Evolutionary conservation across 1,140 invertebrate genomes (phyloP).

Genomic region (Dreissena rostriformis): DNA sequence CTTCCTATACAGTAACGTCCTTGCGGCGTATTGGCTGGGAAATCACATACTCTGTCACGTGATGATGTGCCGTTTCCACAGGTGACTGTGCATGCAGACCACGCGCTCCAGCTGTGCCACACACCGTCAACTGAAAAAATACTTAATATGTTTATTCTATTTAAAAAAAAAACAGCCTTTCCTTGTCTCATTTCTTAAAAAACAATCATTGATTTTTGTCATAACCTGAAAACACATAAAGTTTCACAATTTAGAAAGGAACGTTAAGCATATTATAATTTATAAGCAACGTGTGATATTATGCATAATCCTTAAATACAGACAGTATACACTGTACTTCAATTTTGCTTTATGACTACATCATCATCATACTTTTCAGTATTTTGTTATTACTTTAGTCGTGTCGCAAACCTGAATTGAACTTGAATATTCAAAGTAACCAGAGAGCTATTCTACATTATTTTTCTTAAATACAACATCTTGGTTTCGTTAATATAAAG

Average conservation of each 20-base stretch:
- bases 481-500: no score
- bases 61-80: slow-evolving; percentile 64
- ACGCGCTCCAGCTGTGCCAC: slow-evolving; percentile 63
- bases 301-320: neutral
- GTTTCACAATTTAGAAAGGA: neutral
- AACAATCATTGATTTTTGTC: neutral
- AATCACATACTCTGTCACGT: slow-evolving; percentile 42
- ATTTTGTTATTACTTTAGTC: no score
- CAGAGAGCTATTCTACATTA: no score
- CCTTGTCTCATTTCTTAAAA: neutral
- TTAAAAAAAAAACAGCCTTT: no score
- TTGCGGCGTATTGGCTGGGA: slow-evolving; percentile 67
- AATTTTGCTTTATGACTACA: neutral
- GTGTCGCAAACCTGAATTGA: no score
- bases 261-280: neutral
- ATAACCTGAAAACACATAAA: neutral
- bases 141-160: neutral
- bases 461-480: no score
- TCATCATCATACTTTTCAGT: no score
- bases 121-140: slow-evolving; percentile 66
- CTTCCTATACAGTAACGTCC: slow-evolving; percentile 32
- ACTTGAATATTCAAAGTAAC: no score
- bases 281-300: neutral
- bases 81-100: slow-evolving; percentile 62
- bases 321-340: no score